Conservation (phyloP, 2,888 invertebrate genomes). For the Dascillus cervinus region DNA sequence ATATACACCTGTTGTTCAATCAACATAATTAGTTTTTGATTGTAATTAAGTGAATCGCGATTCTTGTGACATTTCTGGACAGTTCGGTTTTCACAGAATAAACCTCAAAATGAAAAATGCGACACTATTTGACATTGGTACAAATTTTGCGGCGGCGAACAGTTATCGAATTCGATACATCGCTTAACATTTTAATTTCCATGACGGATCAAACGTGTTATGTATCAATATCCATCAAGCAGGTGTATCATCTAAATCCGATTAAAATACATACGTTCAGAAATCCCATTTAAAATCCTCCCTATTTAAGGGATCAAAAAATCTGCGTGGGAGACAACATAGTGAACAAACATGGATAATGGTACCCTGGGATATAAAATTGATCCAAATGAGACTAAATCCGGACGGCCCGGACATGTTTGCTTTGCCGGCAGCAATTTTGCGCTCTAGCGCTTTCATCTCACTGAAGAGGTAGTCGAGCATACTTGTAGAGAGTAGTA, state of each 20-base stretch:
- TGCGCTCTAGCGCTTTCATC: constrained; percentile 21
- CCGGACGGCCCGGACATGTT: constrained; percentile 14
- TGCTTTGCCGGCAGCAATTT: constrained; percentile 22
- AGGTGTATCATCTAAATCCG: constrained; percentile 19
- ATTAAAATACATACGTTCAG: constrained; percentile 13
- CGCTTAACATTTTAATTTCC: too few species aligned
- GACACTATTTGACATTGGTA: too few species aligned
- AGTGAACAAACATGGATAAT: constrained; percentile 33
- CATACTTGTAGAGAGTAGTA: too few species aligned
- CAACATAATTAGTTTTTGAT: too few species aligned
- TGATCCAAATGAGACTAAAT: constrained; percentile 14
- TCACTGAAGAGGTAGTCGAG: too few species aligned
- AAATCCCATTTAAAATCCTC: constrained; percentile 4
- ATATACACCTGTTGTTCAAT: too few species aligned
- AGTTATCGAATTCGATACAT: too few species aligned
- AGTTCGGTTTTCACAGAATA: too few species aligned
- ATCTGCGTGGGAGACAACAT: constrained; percentile 39
- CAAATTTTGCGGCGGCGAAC: too few species aligned
- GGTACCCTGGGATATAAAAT: constrained; percentile 8
- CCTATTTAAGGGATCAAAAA: constrained; percentile 25
- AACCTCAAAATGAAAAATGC: not conserved
- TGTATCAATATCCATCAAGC: constrained; percentile 10
- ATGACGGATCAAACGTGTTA: too few species aligned
- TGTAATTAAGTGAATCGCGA: too few species aligned
- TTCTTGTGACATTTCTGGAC: too few species aligned